phyloP scores from a whole-genome alignment of 2,113 vertebrate species.

The Paralichthys olivaceus region DNA sequence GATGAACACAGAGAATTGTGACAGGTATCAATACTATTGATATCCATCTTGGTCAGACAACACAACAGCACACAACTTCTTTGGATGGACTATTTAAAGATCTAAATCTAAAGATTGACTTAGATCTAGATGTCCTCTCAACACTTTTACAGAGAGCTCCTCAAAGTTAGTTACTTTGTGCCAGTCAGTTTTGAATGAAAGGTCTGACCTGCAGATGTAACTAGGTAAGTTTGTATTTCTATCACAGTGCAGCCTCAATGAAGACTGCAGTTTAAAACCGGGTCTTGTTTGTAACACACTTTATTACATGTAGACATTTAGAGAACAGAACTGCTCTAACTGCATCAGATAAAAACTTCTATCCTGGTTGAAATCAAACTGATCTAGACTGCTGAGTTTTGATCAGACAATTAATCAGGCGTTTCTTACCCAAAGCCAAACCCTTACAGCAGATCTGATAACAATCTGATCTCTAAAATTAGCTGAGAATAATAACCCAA shows the following conservation, averaged over 20 bases:
- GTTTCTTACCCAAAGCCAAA: neutral
- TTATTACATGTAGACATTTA: neutral
- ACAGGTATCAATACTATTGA: no score
- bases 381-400: neutral
- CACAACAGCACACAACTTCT: no score
- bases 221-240: neutral
- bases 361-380: slow-evolving; percentile 1
- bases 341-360: neutral
- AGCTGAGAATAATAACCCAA: neutral
- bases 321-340: neutral
- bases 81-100: no score
- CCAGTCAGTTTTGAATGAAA: no score
- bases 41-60: no score
- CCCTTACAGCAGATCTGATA: neutral
- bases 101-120: no score
- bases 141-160: neutral
- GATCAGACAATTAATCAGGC: neutral
- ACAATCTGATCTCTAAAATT: neutral
- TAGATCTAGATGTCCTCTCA: neutral
- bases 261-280: neutral
- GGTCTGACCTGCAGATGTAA: no score
- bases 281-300: neutral
- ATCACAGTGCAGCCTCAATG: neutral
- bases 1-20: no score
- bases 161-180: no score